Base-by-base conservation (phyloP, 2,113 vertebrate species). In the Solenodon paradoxus region DNA sequence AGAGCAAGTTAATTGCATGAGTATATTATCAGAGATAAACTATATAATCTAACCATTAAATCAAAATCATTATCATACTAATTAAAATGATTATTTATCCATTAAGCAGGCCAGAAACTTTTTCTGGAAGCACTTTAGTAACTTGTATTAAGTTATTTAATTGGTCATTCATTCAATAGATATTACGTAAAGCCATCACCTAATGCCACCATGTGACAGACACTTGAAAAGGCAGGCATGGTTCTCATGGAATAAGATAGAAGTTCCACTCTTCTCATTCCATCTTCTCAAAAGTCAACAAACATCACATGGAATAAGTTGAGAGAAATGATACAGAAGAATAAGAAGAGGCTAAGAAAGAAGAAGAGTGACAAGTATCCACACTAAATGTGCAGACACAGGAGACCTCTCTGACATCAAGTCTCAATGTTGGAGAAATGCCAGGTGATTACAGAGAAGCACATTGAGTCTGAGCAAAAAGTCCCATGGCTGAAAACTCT, bases 21-120 rank as follows among this genome's bases (percentile, higher is more conserved):
- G 26, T 84, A 88, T 85, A 61, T 92, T 95, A 26, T 71, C 28
- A 93, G 51, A 9, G 81, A 95, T 55, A 86, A 93, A 75, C 30
- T 59, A 40, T 83, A 83, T 88, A 85, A 38, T 77, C 0, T 55
- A 79, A 83, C 40, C n/a, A 75, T 11, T n/a, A n/a, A n/a, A 28
- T 49, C 35, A 22, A 66, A 72, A 55, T 68, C 12, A 68, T 77
- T 89, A 74, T 74, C 3, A 68, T 68, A 61, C 10, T 45, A 55
- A 82, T 42, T 49, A 75, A 72, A 85, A 81, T 72, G 71, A 22
- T 71, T 78, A 71, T 40, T 72, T 82, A 90, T 88, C n/a, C 47
- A 32, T 82, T 74, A 55, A 77, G 28, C 22, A 82, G 20, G 5
- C 55, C 16, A 78, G 49, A 88, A 95, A 84, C 20, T n/a, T 49